Evolutionary conservation across 2,888 invertebrate species (phyloP), one percentile per base, ranked within the genome.

Genomic region (Lithophane semibrunnea): DNA sequence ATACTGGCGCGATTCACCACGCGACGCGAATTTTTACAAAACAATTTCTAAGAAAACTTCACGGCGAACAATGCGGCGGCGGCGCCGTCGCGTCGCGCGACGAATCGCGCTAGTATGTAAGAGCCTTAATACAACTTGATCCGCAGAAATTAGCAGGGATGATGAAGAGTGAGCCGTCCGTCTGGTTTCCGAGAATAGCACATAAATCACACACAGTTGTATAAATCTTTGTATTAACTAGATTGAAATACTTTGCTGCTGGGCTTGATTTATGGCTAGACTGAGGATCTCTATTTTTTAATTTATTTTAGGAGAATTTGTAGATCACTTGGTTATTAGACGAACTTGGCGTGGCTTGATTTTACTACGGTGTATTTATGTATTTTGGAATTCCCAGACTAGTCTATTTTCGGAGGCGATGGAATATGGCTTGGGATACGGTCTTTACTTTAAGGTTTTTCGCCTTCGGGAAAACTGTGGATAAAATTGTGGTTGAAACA

Each of bases 201-300:
- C 52, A 63, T 85, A 68, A 77, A 82, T 85, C 65, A 66, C 29
- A 58, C 16, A 47, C 24, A 21, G 21, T n/a, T 64, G n/a, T 66
- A 44, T 79, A 72, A 77, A 85, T 85, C 84, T 71, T 73, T 44
- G 75, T 60, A 75, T 37, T 77, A 82, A 82, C 64, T 68, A 65
- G 64, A 79, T 75, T 66, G 18, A 70, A 71, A 73, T 75, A 70
- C 69, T 80, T 66, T 24, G 61, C 69, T 47, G 61, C 24, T 64
- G n/a, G 44, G 56, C 58, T 0, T 63, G 61, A 82, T 82, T 82
- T 73, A 79, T 70, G 29, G 3, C 21, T 0, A n/a, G 56, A 64
- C 24, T 29, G 12, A 54, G 16, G 21, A 68, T 68, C 68, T 21
- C 9, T 49, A 52, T 72, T 52, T 21, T 73, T 58, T 70, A 29